These are phyloP conservation scores for Macrosoma leucophasiata DNA, from an alignment of 2,888 invertebrate species.

Conservation along the genomic window DNA sequence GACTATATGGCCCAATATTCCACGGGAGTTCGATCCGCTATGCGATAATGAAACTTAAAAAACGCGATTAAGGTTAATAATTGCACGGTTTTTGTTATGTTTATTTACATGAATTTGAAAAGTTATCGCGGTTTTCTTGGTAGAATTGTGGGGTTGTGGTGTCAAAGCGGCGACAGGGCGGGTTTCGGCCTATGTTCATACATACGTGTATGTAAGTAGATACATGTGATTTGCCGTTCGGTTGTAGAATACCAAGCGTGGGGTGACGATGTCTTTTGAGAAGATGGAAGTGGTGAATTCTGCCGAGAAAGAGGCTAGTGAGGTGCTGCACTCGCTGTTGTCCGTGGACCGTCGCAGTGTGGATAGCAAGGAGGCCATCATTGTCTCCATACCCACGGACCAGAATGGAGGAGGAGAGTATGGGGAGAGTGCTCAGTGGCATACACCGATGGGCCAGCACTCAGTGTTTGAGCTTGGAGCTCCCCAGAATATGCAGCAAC, in stretches of 20 bases:
- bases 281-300: slow-evolving; percentile 79
- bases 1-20: slow-evolving; percentile 78
- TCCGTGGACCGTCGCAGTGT: slow-evolving; percentile 80
- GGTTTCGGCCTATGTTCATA: slow-evolving; percentile 60
- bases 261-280: slow-evolving; percentile 62
- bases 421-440: slow-evolving; percentile 77
- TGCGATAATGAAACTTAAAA: slow-evolving; percentile 78
- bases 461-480: slow-evolving; percentile 65
- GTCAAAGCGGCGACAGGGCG: slow-evolving; percentile 53
- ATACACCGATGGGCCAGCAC: slow-evolving; percentile 75
- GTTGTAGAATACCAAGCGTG: slow-evolving; percentile 60
- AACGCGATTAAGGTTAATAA: slow-evolving; percentile 77
- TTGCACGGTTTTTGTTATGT: slow-evolving; percentile 77
- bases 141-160: slow-evolving; percentile 44
- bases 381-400: slow-evolving; percentile 63
- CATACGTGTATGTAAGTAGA: slow-evolving; percentile 63
- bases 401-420: slow-evolving; percentile 67
- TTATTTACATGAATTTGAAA: slow-evolving; percentile 77
- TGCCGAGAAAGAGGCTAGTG: slow-evolving; percentile 83
- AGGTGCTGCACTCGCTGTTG: slow-evolving; percentile 79
- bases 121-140: slow-evolving; percentile 71
- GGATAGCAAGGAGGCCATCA: slow-evolving; percentile 71
- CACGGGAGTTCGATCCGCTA: slow-evolving; percentile 77
- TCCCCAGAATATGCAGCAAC: slow-evolving; percentile 61
- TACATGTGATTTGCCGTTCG: slow-evolving; percentile 70